These are phyloP conservation scores for Latrodectus elegans DNA, from an alignment of 2,888 invertebrate species.

Conservation along the genomic window DNA sequence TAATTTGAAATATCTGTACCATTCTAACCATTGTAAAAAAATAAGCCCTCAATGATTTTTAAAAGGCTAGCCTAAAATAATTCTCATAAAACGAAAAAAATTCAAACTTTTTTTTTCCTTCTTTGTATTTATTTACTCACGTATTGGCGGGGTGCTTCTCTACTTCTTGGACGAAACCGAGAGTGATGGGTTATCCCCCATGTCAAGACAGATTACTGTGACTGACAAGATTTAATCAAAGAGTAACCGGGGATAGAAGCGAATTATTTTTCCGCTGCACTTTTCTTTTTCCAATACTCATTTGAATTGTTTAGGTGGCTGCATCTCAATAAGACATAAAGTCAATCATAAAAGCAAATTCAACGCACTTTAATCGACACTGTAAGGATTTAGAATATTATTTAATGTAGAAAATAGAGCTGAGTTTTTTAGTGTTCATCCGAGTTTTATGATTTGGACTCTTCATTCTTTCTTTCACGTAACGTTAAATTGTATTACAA, in stretches of 20 bases:
- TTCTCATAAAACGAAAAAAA: slow-evolving; percentile 31
- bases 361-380: too few species aligned
- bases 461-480: too few species aligned
- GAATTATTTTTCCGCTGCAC: slow-evolving; percentile 22
- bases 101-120: slow-evolving; percentile 18
- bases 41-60: slow-evolving; percentile 48
- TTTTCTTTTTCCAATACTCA: not conserved
- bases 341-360: too few species aligned
- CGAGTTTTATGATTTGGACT: too few species aligned
- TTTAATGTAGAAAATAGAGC: too few species aligned
- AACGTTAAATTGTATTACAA: too few species aligned
- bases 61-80: slow-evolving; percentile 15
- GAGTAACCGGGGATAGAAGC: slow-evolving; percentile 43
- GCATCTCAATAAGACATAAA: too few species aligned
- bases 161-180: slow-evolving; percentile 30
- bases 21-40: slow-evolving; percentile 39
- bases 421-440: too few species aligned
- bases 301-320: too few species aligned
- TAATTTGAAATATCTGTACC: slow-evolving; percentile 35
- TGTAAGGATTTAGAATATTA: too few species aligned
- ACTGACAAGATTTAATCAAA: slow-evolving; percentile 63
- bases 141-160: slow-evolving; percentile 11
- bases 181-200: slow-evolving; percentile 36
- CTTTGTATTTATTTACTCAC: slow-evolving; percentile 8
- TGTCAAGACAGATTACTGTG: slow-evolving; percentile 61